Evolutionary conservation across 2,888 invertebrate species (phyloP), one percentile per base, ranked within the genome.

Genomic region (Scaptomyza caliginosa): DNA sequence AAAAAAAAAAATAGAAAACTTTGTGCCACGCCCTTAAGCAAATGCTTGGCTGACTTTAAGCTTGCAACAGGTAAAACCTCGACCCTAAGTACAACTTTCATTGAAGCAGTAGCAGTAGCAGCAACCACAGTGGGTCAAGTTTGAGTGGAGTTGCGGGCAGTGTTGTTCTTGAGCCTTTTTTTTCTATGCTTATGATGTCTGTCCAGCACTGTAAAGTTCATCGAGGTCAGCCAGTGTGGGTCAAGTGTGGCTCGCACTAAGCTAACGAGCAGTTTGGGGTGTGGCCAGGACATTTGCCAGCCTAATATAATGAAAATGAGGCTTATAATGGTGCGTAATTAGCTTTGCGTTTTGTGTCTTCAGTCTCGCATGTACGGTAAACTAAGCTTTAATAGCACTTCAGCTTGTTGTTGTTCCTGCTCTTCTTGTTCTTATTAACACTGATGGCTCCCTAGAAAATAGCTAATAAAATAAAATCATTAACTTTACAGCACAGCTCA

Each of bases 281-380:
- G 50, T 74, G 64, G 56, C 60, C 49, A 42, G 78, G 66, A 58
- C 62, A 69, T 74, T 81, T 54, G 59, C 28, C 43, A 26, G 57
- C 38, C 34, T 43, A 52, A 49, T 50, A 40, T 59, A 63, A 36
- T 52, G 21, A 76, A 76, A 65, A 78, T 85, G 68, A 59, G 62
- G 49, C 70, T 58, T 65, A 64, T 75, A 85, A 81, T 77, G 56
- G 51, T 64, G 65, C 60, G 71, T 74, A 80, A 80, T 80, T 81
- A 78, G 68, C 59, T 40, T 28, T 54, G 40, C 21, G 26, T 28
- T 16, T 48, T 58, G 57, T 21, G 57, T 59, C 24, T 45, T 39
- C 1, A 52, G 46, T 49, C 63, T 51, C 57, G 34, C 43, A 28
- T 40, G 24, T 17, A 45, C 64, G 62, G 59, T 60, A 55, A 74